These are phyloP conservation scores for Bergia sp. DNA, from an alignment of 92 coral and sea anemone species.

Conservation along the genomic window DNA sequence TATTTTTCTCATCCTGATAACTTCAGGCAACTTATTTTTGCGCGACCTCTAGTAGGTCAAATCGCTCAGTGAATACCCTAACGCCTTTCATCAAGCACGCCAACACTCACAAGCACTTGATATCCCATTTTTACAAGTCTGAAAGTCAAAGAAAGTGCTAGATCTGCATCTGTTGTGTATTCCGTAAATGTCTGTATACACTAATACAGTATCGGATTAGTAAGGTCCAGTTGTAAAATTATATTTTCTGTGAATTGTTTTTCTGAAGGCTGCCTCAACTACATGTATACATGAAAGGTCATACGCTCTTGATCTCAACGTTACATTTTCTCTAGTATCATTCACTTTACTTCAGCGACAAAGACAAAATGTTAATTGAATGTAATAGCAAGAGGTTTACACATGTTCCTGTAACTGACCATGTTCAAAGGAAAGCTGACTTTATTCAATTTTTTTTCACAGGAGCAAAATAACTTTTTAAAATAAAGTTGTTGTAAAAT, in stretches of 20 bases:
- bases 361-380: too few species aligned
- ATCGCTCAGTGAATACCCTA: background rate
- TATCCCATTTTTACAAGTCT: background rate
- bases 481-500: too few species aligned
- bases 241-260: background rate
- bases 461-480: too few species aligned
- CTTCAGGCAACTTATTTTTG: background rate
- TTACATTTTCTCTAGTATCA: background rate
- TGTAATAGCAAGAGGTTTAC: too few species aligned
- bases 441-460: background rate
- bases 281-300: too few species aligned
- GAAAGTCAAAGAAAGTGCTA: background rate
- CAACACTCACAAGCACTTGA: too few species aligned
- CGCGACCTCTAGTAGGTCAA: conserved; percentile 27
- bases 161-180: too few species aligned
- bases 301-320: background rate
- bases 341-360: background rate
- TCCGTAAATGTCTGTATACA: background rate
- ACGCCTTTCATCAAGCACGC: conserved; percentile 9
- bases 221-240: background rate
- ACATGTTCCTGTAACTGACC: too few species aligned
- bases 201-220: background rate
- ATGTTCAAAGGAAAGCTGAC: background rate
- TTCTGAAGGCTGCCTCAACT: background rate
- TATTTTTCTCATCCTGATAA: background rate